Evolutionary conservation across 2,888 invertebrate species (phyloP).

Genomic region (Ochropleura leucogaster): DNA sequence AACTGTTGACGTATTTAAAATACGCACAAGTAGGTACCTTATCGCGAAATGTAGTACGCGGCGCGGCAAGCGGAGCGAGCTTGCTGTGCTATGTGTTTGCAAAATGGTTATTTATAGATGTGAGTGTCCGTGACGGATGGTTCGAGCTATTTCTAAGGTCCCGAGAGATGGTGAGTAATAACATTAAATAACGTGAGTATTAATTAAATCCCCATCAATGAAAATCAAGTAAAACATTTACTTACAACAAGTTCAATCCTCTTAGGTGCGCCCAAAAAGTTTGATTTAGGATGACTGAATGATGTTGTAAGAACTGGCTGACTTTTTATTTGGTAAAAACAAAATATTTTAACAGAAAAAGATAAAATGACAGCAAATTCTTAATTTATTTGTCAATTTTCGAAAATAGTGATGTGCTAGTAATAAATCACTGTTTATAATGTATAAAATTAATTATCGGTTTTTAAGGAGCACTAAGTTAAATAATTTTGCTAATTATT

Average conservation of each 20-base stretch:
- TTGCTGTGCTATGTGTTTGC: slow-evolving; percentile 84
- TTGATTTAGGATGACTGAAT: slow-evolving; percentile 30
- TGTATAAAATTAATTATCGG: slow-evolving; percentile 22
- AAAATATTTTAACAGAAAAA: slow-evolving; percentile 42
- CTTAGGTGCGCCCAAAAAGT: slow-evolving; percentile 46
- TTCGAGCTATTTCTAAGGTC: slow-evolving; percentile 84
- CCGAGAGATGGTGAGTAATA: slow-evolving; percentile 73
- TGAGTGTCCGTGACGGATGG: slow-evolving; percentile 85
- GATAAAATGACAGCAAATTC: slow-evolving; percentile 39
- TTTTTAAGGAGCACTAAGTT: slow-evolving; percentile 8
- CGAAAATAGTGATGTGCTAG: slow-evolving; percentile 75
- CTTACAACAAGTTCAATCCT: slow-evolving; percentile 22
- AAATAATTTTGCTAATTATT: not conserved
- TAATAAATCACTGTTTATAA: slow-evolving; percentile 26
- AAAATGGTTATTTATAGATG: slow-evolving; percentile 87
- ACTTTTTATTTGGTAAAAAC: slow-evolving; percentile 21
- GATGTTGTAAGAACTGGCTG: slow-evolving; percentile 53
- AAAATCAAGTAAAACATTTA: slow-evolving; percentile 54
- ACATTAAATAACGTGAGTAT: slow-evolving; percentile 50
- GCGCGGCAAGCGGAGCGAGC: slow-evolving; percentile 80
- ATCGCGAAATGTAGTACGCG: slow-evolving; percentile 88
- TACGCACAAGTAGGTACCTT: slow-evolving; percentile 87
- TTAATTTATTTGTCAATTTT: slow-evolving; percentile 66
- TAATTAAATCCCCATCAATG: slow-evolving; percentile 42
- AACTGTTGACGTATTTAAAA: slow-evolving; percentile 90